Evolutionary conservation across 2,888 invertebrate genomes (phyloP), one percentile per base, ranked within the genome.

Genomic region (Listrodromus nycthemerus): DNA sequence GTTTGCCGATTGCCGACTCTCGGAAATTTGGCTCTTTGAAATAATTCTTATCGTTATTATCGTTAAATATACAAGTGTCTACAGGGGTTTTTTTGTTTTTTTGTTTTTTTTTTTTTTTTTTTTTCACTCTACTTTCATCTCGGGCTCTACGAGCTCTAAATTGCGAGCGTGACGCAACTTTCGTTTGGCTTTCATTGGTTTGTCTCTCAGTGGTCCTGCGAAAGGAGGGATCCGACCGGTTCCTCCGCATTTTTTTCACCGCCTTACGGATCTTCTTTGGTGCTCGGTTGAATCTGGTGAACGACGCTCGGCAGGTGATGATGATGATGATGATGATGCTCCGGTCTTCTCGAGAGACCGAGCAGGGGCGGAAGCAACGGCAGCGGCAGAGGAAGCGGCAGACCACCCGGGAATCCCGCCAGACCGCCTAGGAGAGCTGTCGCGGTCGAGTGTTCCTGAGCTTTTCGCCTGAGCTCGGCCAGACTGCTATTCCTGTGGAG

Each of bases 361-460:
- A 91, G 93, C 89, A 86, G 92, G 87, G 93, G 95, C 88, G 93
- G 96, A 93, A 93, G 94, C 91, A 92, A 94, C 88, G 95, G 94
- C 86, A 94, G 94, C 80, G 94, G 94, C 50, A 94, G 91, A 58
- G 94, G 93, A 73, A 93, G 86, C 1, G 92, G 92, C 30, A 93
- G 86, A n/a, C 92, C 93, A 6, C 92, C 92, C 16, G 92, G 90
- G 85, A 92, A 91, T 0, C 90, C 89, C 8, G 92, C 91, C 16
- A 92, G 85, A 4, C 91, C 93, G 4, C 93, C 93, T 24, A 92
- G 87, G 37, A 92, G 87, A 0, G 93, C 92, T 75, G 92, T 91
- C 65, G 98, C 98, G 0, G 98, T 98, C 0, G 98, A 97, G 93
- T 99, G 98, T 92, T 99, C 98, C 93, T 98, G 98, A 0, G 98